phyloP scores from a whole-genome alignment of 2,888 invertebrate genomes.

The Matsumyia berberina region DNA sequence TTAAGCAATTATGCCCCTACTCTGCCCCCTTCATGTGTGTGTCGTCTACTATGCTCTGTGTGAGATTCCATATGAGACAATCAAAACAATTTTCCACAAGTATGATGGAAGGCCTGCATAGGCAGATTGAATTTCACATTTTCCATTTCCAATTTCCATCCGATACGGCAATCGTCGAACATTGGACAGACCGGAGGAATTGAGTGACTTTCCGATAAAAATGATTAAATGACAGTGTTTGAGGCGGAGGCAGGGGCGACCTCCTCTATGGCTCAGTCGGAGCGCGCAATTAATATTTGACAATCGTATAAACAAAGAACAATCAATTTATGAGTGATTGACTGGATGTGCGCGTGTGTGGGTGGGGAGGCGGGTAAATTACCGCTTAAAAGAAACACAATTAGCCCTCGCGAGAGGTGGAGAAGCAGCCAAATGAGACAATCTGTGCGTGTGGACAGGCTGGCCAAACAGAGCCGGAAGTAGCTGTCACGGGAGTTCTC shows the following conservation, averaged over 20 bases:
- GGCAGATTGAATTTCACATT: constrained; percentile 70
- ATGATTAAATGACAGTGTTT: constrained; percentile 61
- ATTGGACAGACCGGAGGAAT: constrained; percentile 34
- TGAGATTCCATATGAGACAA: constrained; percentile 56
- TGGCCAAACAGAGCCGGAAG: constrained; percentile 58
- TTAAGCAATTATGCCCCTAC: constrained; percentile 68
- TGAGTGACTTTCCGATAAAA: constrained; percentile 72
- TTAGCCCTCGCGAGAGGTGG: constrained; percentile 43
- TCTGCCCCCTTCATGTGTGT: neutral
- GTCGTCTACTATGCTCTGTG: constrained; percentile 2
- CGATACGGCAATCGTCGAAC: constrained; percentile 55
- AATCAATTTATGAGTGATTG: constrained; percentile 75
- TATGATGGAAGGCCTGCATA: constrained; percentile 56
- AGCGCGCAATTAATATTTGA: constrained; percentile 71
- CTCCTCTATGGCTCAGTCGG: constrained; percentile 14
- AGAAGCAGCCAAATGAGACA: constrained; percentile 46
- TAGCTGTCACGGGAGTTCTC: constrained; percentile 56
- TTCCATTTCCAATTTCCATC: constrained; percentile 64
- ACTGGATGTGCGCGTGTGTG: constrained; percentile 56
- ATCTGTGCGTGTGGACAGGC: constrained; percentile 42
- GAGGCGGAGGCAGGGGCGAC: neutral
- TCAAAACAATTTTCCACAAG: constrained; percentile 61
- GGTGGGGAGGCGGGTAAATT: constrained; percentile 11
- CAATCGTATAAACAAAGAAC: constrained; percentile 75
- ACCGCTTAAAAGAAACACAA: constrained; percentile 63